Evolutionary conservation across 1,140 invertebrate species (phyloP).

Genomic region (Pomacea maculata): DNA sequence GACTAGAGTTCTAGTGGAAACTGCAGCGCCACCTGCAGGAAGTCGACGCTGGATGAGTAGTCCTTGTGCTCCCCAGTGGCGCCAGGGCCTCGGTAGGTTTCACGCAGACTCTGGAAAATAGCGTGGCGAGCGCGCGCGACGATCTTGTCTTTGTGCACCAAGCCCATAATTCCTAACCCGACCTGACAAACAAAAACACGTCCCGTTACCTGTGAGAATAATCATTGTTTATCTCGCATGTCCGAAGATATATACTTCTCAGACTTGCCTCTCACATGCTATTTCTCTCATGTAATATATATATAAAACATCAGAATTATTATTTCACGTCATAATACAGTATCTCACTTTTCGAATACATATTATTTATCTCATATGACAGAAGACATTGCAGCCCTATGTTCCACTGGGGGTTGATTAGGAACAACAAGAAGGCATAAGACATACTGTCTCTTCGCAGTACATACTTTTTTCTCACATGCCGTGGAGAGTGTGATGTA

Average conservation of each 20-base stretch:
- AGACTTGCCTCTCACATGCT: background rate
- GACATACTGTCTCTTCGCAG: too few species aligned
- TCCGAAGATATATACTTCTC: too few species aligned
- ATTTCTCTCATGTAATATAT: background rate
- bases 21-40: background rate
- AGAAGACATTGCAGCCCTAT: too few species aligned
- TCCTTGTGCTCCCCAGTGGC: background rate
- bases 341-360: too few species aligned
- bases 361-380: too few species aligned
- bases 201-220: too few species aligned
- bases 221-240: too few species aligned
- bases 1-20: background rate
- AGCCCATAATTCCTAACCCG: background rate
- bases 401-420: too few species aligned
- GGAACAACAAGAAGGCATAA: too few species aligned
- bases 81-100: background rate
- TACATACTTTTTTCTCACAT: background rate
- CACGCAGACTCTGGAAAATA: background rate
- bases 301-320: background rate
- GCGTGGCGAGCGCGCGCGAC: background rate
- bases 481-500: background rate
- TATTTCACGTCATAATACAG: background rate
- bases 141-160: background rate
- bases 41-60: background rate
- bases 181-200: background rate